Conservation (phyloP, 2,797 vertebrate species). For the Cryptoprocta ferox region DNA sequence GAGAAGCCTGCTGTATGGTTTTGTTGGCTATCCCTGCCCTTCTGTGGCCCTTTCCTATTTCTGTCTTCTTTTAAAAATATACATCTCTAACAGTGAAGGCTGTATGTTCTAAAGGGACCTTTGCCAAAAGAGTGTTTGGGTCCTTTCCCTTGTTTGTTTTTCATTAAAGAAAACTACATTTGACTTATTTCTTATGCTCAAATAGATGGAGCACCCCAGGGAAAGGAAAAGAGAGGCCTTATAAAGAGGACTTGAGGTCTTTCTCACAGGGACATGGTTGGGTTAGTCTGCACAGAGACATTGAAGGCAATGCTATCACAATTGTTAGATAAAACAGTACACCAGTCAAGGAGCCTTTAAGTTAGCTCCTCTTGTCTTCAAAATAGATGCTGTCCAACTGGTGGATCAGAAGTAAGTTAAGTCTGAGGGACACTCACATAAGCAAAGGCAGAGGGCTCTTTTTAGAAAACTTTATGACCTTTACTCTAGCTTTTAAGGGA, state of each 20-base stretch:
- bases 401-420: background rate
- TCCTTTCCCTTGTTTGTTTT: background rate
- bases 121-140: constrained; percentile 35
- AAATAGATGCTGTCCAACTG: background rate
- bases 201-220: background rate
- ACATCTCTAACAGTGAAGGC: background rate
- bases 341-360: background rate
- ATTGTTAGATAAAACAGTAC: background rate
- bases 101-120: constrained; percentile 40
- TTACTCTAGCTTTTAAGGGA: background rate
- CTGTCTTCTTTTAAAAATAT: constrained; percentile 41
- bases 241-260: background rate
- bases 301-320: constrained; percentile 23
- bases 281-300: background rate
- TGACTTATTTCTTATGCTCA: background rate
- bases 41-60: constrained; percentile 42
- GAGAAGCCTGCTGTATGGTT: background rate
- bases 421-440: background rate
- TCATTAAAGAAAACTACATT: background rate
- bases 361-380: background rate
- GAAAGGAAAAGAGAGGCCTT: background rate
- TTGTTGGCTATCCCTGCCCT: background rate
- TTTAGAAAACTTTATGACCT: background rate
- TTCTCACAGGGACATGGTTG: background rate
- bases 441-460: background rate